Evolutionary conservation across 2,113 vertebrate genomes (phyloP).

Genomic region (Protomyctophum bolini): DNA sequence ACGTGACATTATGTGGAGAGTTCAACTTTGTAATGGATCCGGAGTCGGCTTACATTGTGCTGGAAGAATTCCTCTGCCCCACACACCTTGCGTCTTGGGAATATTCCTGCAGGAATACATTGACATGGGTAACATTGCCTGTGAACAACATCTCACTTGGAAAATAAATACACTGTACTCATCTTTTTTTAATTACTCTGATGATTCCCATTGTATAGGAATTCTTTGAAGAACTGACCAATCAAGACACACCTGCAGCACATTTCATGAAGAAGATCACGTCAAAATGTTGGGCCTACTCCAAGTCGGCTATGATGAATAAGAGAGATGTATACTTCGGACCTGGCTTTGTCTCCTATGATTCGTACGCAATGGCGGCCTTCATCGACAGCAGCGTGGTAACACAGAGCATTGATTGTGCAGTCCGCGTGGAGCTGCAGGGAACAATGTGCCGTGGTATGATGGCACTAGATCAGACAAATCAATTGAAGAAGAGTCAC

Average conservation of each 20-base stretch:
- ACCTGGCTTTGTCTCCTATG: constrained; percentile 75
- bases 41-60: constrained; percentile 79
- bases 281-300: constrained; percentile 69
- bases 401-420: constrained; percentile 62
- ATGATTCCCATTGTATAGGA: constrained; percentile 62
- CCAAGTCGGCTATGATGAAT: constrained; percentile 28
- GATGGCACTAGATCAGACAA: constrained; percentile 73
- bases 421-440: constrained; percentile 74
- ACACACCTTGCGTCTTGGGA: constrained; percentile 78
- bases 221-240: constrained; percentile 73
- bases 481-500: constrained; percentile 70
- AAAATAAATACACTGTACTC: neutral
- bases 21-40: constrained; percentile 81
- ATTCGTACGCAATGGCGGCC: constrained; percentile 76
- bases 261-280: constrained; percentile 78
- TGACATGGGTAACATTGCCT: constrained; percentile 73
- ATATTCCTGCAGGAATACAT: constrained; percentile 70
- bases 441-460: constrained; percentile 74
- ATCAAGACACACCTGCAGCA: constrained; percentile 68
- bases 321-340: constrained; percentile 66
- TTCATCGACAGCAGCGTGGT: constrained; percentile 74
- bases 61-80: constrained; percentile 77
- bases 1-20: constrained; percentile 75
- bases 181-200: neutral
- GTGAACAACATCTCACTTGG: neutral